Conservation (phyloP, 2,797 vertebrate genomes). For the Falco cherrug region DNA sequence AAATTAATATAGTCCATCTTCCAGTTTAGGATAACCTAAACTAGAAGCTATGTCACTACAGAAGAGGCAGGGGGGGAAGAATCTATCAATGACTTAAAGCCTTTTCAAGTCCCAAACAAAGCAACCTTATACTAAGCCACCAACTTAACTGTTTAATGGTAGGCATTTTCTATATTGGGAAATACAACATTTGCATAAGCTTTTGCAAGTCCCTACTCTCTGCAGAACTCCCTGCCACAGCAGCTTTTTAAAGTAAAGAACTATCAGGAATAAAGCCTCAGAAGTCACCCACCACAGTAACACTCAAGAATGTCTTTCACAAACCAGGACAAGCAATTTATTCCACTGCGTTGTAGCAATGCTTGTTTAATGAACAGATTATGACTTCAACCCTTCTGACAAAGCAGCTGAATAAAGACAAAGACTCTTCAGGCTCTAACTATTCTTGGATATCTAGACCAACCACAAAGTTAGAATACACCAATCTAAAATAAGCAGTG, state of each 20-base stretch:
- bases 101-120: not conserved
- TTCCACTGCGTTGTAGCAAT: not conserved
- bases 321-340: not conserved
- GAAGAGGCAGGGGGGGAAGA: not conserved
- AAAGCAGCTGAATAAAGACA: not conserved
- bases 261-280: not conserved
- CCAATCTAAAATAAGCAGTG: not conserved
- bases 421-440: not conserved
- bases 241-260: not conserved
- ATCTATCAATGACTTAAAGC: not conserved
- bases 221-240: not conserved
- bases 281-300: not conserved
- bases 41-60: not conserved
- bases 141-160: not conserved
- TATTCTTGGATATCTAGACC: not conserved
- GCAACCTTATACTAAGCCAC: not conserved
- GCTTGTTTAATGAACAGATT: not conserved
- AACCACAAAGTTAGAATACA: not conserved
- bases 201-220: not conserved
- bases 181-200: not conserved
- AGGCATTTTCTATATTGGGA: not conserved
- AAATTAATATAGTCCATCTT: not conserved
- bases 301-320: not conserved
- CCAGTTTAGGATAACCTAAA: not conserved
- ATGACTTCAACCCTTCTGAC: not conserved